These are phyloP conservation scores for Embiotoca jacksoni DNA, from an alignment of 2,113 vertebrate species.

Conservation along the genomic window DNA sequence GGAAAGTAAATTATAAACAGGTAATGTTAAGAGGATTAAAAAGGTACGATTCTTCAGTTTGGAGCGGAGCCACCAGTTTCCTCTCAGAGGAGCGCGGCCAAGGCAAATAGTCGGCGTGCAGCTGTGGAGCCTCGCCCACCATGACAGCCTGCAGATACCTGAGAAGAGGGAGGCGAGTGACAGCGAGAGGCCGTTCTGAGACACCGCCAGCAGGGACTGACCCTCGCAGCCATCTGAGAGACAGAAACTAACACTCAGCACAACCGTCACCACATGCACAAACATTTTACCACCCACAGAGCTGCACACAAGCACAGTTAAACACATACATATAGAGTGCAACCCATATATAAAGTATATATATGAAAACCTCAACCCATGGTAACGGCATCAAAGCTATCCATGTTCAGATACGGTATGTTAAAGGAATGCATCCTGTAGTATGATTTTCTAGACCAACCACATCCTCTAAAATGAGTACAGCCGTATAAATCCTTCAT, in stretches of 20 bases:
- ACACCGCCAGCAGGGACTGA: constrained; percentile 93
- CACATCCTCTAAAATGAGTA: not conserved
- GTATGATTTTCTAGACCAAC: not conserved
- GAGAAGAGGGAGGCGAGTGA: constrained; percentile 95
- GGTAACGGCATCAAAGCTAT: constrained; percentile 16
- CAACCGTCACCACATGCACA: constrained; percentile 56
- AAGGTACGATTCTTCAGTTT: constrained; percentile 54
- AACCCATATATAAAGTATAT: not conserved
- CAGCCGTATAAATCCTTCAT: not conserved
- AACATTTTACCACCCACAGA: constrained; percentile 34
- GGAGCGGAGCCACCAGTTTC: constrained; percentile 53
- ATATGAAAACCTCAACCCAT: not conserved
- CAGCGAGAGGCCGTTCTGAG: constrained; percentile 91
- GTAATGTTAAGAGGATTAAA: not conserved
- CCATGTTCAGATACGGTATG: not conserved
- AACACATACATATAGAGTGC: constrained; percentile 6
- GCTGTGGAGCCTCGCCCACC: constrained; percentile 35
- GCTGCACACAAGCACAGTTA: not conserved
- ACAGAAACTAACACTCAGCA: constrained; percentile 84
- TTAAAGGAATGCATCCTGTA: not conserved
- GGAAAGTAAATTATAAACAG: not conserved
- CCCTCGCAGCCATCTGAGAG: constrained; percentile 94
- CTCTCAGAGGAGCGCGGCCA: constrained; percentile 28
- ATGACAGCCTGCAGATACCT: constrained; percentile 85
- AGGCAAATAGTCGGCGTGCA: constrained; percentile 12